Conservation (phyloP, 2,113 vertebrate genomes). For the cattle (Bos taurus) region ARS-UCD2.0 NC_037352.1:15454001-15454500, state of each 20-base stretch:
- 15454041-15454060: not conserved
- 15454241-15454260: not conserved
- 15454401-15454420: not conserved
- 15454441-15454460: no score
- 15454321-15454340: not conserved
- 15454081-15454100: not conserved
- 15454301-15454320: not conserved
- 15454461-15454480: not conserved
- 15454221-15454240: not conserved
- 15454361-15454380: not conserved
- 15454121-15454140: not conserved
- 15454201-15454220: not conserved
- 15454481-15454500: not conserved
- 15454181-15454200: not conserved
- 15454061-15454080: not conserved
- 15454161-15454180: no score
- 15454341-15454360: not conserved
- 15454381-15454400: not conserved
- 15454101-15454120: not conserved
- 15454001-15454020: fast-evolving
- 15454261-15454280: not conserved
- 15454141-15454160: fast-evolving
- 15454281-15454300: not conserved
- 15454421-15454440: fast-evolving
- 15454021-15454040: not conserved